Conservation (phyloP, 1,140 invertebrate genomes). For the Aradophagus sp. region DNA sequence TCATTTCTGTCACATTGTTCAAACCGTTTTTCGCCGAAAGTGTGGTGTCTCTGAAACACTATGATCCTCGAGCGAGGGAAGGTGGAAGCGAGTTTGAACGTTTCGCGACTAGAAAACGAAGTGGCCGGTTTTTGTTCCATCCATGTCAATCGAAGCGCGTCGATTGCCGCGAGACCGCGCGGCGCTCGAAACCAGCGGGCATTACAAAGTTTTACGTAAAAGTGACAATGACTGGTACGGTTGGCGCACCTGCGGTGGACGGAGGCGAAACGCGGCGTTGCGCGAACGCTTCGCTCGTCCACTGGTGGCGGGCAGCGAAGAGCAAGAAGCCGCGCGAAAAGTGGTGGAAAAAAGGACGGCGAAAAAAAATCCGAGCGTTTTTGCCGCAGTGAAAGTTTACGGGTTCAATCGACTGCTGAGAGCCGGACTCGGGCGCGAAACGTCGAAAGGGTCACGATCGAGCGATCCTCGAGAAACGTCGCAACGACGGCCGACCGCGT, state of each 20-base stretch:
- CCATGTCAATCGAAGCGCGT: conserved; percentile 25
- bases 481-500: conserved; percentile 3
- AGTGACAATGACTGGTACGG: conserved; percentile 46
- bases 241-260: conserved; percentile 51
- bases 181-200: conserved; percentile 14
- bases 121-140: conserved; percentile 6
- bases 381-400: conserved; percentile 30
- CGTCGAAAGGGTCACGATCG: conserved; percentile 24
- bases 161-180: conserved; percentile 14
- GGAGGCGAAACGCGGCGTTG: conserved; percentile 22
- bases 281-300: conserved; percentile 24
- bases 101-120: conserved; percentile 15
- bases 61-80: too few species aligned
- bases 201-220: conserved; percentile 42
- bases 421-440: conserved; percentile 4
- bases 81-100: too few species aligned
- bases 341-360: conserved; percentile 30
- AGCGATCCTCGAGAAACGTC: conserved; percentile 23
- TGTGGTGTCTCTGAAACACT: too few species aligned
- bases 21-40: too few species aligned
- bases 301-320: too few species aligned
- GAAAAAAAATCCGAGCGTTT: conserved; percentile 28
- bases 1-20: too few species aligned
- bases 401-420: conserved; percentile 16
- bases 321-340: too few species aligned